Base-by-base conservation (phyloP, 2,113 vertebrate species). In the cat (Felis catus) region DNA sequence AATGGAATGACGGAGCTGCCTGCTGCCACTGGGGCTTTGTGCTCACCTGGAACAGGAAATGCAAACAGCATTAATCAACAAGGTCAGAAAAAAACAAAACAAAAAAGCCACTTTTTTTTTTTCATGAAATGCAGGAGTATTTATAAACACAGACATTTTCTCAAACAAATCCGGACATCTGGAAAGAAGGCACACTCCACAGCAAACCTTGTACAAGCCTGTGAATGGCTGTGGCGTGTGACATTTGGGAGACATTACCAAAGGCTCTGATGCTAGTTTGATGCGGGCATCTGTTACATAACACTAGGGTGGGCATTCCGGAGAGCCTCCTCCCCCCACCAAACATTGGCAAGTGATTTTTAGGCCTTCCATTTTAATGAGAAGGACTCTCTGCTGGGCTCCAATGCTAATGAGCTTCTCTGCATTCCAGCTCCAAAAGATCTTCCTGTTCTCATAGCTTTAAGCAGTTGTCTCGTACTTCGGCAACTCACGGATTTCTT, bases 11-110 rank as follows among this genome's bases (percentile, higher is more conserved):
- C 10, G 99, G 98, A 14, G 97, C 78, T 3, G 96, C 93, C 71
- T 98, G 98, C 94, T 98, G 98, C 99, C 99, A 99, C 29, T 97
- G 94, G 7, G 98, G 98, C 96, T 99, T 99, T 14, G 93, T 91
- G 21, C 95, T 98, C 80, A 91, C 90, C 99, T 99, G 92, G 89
- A 98, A 97, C 4, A 95, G 45, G 63, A 92, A 29, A 95, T 53
- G 48, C 23, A 76, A 68, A 19, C 13, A 66, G 8, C 33, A 88
- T 83, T 79, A 65, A 61, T 55, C 78, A 74, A 78, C 23, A 31
- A 18, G 45, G 45, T 45, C 45, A 45, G 45, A 45, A 9, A 45
- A 45, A 45, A 45, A 45, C 45, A 45, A 45, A 45, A 45, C 45
- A 45, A 45, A 45, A 45, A 45, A 45, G 1, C 7, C 45, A 45